Base-by-base conservation (phyloP, 1,140 invertebrate species). In the Apis dorsata region DNA sequence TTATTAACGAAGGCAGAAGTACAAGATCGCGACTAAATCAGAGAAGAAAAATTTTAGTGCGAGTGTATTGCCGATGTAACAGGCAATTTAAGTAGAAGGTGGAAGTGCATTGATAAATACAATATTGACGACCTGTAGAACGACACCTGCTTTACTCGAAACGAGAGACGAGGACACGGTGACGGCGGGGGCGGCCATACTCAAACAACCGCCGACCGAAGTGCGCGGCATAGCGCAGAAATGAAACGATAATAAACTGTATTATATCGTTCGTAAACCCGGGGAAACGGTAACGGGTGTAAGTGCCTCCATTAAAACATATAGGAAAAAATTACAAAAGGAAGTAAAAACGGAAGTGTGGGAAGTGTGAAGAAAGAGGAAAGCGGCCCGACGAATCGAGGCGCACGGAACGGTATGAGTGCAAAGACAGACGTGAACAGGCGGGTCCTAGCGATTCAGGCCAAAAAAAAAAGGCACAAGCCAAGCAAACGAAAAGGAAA, bases 381-480 rank as follows among this genome's bases (percentile, higher is more conserved):
- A 68, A 83, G 82, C 68, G 55, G 70, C 49, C 62, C 70, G 70
- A 68, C 69, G 28, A 75, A 65, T 87, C 83, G 85, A 78, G 70
- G 79, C 63, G 49, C 77, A 81, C 55, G 55, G 57, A 62, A 78
- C 63, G 83, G 57, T 84, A 97, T 97, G 96, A 97, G 96, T 95
- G 95, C 96, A 93, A 97, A 97, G 95, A 96, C 96, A 93, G 97
- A 97, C 94, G 97, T 97, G 93, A 98, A 98, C 94, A 96, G 97
- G 93, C 95, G 97, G 91, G 97, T 98, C 92, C 94, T 97, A 92
- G 97, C 97, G 91, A 98, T 98, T 91, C 97, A 97, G 95, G 97
- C 97, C 84, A 98, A 98, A 95, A 98, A 98, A 94, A 97, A 97
- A 93, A 95, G 97, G 84, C 97, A 97, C 94, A 97, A 97, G 96